Base-by-base conservation (phyloP, 2,797 vertebrate genomes). In the Pseudochirops corinnae region DNA sequence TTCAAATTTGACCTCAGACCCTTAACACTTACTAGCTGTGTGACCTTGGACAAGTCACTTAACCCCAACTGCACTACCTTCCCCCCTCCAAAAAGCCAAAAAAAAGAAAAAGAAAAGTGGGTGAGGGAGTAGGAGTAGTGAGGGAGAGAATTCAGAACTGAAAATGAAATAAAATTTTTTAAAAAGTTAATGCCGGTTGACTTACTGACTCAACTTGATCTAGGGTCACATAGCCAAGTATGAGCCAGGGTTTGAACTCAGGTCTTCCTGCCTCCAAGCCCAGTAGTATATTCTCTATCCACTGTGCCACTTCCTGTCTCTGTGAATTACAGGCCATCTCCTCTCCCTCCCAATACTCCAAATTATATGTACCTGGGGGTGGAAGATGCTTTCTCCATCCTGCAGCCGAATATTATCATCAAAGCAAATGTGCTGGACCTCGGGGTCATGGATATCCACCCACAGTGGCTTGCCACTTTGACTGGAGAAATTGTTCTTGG, bases 341-440 rank as follows among this genome's bases (percentile, higher is more conserved):
- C 74, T 74, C 74, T 87, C 21, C 39, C 21, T 50, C 24, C 16
- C 1, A 0, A 95, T 39, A 18, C 21, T 46, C 39, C 9, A 46
- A 26, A 26, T 21, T 12, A 26, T 87, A 26, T 87, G 74, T 98
- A 99, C 99, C 99, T 99, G 99, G 55, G 99, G 99, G 91, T 99
- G 98, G 67, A 99, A 98, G 24, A 99, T 99, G 52, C 99, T 99
- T 58, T 99, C 99, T 0, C 98, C 93, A 24, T 99, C 99, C 0
- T 99, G 98, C 97, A 99, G 98, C 0, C 99, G 98, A 91, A 99
- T 99, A 96, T 99, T 99, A 98, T 99, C 99, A 0, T 99, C 99
- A 1, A 99, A 99, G 97, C 99, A 99, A 97, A 99, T 99, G 98
- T 99, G 99, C 60, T 99, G 99, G 91, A 99, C 96, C 0, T 96